phyloP scores from a whole-genome alignment of 1,140 invertebrate species.

The Diorhabda elongata region DNA sequence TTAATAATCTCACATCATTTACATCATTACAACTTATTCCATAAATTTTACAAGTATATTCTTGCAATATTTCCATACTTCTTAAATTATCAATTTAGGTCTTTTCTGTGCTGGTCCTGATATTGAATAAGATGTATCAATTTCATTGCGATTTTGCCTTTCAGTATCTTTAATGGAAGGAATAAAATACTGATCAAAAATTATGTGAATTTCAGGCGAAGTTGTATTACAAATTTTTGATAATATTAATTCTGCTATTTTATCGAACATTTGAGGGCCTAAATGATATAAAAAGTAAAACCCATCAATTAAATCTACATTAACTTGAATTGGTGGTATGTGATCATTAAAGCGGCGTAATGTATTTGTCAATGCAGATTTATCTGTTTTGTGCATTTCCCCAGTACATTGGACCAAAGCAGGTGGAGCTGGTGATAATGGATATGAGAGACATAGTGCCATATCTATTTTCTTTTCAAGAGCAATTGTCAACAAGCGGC shows the following conservation, averaged over 20 bases:
- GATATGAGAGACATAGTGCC: conserved; percentile 30
- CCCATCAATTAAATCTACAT: conserved; percentile 36
- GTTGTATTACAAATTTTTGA: conserved; percentile 2
- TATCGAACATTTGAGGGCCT: too few species aligned
- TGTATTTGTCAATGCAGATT: conserved; percentile 27
- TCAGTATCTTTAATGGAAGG: conserved; percentile 41
- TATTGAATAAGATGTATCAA: conserved; percentile 35
- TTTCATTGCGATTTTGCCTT: conserved; percentile 27
- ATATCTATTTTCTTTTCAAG: conserved; percentile 35
- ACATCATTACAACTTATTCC: conserved; percentile 25
- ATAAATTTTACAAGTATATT: too few species aligned
- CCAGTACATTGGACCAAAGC: conserved; percentile 32
- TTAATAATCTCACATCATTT: conserved; percentile 30
- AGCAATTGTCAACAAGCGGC: conserved; percentile 31
- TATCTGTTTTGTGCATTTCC: conserved; percentile 34
- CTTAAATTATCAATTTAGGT: conserved; percentile 14
- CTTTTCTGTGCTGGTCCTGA: conserved; percentile 35
- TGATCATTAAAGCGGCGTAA: conserved; percentile 18
- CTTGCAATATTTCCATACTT: too few species aligned
- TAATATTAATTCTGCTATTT: too few species aligned
- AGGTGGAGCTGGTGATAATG: conserved; percentile 34
- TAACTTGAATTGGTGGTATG: conserved; percentile 20
- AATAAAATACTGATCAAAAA: conserved; percentile 40
- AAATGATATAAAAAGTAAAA: conserved; percentile 31
- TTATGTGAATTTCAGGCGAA: conserved; percentile 27